phyloP scores from a whole-genome alignment of 37 sponge, comb jelly and placozoan genomes.

The Tethya wilhelma region DNA sequence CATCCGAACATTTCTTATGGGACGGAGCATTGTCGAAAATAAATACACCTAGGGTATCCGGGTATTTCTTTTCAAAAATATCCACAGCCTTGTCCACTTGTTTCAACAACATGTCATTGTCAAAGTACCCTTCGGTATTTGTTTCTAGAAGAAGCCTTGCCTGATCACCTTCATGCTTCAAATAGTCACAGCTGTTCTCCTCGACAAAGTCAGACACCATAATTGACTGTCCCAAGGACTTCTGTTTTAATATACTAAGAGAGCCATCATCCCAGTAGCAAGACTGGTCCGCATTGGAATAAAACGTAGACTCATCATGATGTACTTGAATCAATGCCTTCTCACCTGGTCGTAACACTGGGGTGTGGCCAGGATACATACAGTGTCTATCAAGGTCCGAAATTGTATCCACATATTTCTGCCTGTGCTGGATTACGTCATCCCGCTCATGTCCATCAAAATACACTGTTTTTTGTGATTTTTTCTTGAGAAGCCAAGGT shows the following conservation, averaged over 20 bases:
- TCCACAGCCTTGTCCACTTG: too few species aligned
- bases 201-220: constrained; percentile 67
- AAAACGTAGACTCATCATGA: constrained; percentile 64
- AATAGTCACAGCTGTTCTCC: constrained; percentile 20
- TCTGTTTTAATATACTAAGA: too few species aligned
- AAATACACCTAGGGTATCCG: constrained; percentile 24
- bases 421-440: constrained; percentile 26
- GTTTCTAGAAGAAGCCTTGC: too few species aligned
- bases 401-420: constrained; percentile 15
- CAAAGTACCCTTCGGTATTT: too few species aligned
- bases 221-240: too few species aligned
- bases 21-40: too few species aligned
- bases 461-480: constrained; percentile 35
- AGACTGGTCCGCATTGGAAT: constrained; percentile 51
- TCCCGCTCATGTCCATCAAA: too few species aligned
- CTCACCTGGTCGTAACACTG: constrained; percentile 5
- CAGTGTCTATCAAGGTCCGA: not conserved
- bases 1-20: constrained; percentile 22
- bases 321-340: constrained; percentile 29
- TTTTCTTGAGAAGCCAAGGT: constrained; percentile 31
- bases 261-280: too few species aligned
- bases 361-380: not conserved
- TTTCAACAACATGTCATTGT: too few species aligned
- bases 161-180: constrained; percentile 20
- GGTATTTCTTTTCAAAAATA: constrained; percentile 45